phyloP scores from a whole-genome alignment of 2,113 vertebrate species.

The Hippocampus barbouri region DNA sequence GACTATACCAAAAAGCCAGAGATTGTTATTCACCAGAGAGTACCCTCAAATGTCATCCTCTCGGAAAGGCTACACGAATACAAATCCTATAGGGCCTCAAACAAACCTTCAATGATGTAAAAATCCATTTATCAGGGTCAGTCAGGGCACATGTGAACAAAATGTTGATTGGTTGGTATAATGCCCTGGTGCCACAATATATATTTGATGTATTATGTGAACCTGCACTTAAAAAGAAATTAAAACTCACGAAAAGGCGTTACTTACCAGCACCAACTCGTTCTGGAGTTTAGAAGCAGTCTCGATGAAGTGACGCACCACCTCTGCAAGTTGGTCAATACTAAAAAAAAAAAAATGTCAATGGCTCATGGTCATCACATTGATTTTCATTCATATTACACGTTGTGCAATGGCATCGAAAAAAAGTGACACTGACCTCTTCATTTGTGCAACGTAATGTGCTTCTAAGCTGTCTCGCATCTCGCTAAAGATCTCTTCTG shows the following conservation, averaged over 20 bases:
- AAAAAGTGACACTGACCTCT: conserved; percentile 66
- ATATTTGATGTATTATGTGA: background rate
- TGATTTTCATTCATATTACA: background rate
- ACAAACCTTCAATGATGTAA: too few species aligned
- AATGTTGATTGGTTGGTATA: too few species aligned
- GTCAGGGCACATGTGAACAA: too few species aligned
- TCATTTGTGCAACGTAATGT: conserved; percentile 78
- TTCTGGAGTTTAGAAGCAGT: conserved; percentile 73
- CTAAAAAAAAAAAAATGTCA: conserved; percentile 55
- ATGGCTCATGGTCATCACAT: background rate
- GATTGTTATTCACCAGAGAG: background rate
- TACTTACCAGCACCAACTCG: conserved; percentile 73
- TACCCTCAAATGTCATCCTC: too few species aligned
- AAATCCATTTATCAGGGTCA: too few species aligned
- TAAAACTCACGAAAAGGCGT: background rate
- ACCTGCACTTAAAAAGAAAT: background rate
- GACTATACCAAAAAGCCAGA: background rate
- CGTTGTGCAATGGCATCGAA: background rate
- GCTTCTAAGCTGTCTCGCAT: conserved; percentile 80
- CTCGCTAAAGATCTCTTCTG: conserved; percentile 67
- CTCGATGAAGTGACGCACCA: conserved; percentile 81
- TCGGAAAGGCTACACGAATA: too few species aligned
- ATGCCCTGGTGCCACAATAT: too few species aligned
- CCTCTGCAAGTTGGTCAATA: conserved; percentile 78
- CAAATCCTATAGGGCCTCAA: too few species aligned